Percentiles rank a stretch among this genome's conserved stretches.
Evolutionary conservation across 2,888 invertebrate genomes (phyloP).

Genomic region (Exocentrus adspersus): DNA sequence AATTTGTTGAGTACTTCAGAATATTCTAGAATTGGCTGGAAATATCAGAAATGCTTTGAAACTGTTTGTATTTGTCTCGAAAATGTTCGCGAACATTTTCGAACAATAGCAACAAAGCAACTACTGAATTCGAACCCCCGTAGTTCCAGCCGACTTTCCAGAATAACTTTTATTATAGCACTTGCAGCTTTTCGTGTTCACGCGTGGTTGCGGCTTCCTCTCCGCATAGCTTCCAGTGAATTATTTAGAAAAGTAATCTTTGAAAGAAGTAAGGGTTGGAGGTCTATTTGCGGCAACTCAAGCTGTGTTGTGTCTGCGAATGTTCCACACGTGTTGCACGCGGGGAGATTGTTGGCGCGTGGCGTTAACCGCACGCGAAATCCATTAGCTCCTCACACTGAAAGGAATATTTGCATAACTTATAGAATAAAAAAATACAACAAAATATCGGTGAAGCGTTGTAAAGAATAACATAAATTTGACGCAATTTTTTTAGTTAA

Average conservation of each 20-base stretch:
- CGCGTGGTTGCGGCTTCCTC: neutral
- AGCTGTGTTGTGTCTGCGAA: constrained; percentile 33
- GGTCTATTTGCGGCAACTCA: constrained; percentile 29
- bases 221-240: constrained; percentile 8
- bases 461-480: too few relatives aligned
- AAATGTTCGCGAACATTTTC: too few relatives aligned
- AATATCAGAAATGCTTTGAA: too few relatives aligned
- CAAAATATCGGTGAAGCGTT: too few relatives aligned
- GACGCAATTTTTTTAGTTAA: too few relatives aligned
- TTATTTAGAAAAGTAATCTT: constrained; percentile 21
- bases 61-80: too few relatives aligned
- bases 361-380: constrained; percentile 30
- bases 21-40: too few relatives aligned
- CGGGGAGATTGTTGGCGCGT: constrained; percentile 33
- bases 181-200: constrained; percentile 1
- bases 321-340: constrained; percentile 31
- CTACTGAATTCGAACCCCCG: too few relatives aligned
- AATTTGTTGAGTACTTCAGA: too few relatives aligned
- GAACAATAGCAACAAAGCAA: too few relatives aligned
- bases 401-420: neutral
- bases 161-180: constrained; percentile 1
- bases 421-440: too few relatives aligned
- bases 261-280: constrained; percentile 27
- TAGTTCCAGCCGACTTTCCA: neutral
- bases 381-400: neutral